Evolutionary conservation across 2,888 invertebrate genomes (phyloP).

Genomic region (Lepidochrysops patricia): DNA sequence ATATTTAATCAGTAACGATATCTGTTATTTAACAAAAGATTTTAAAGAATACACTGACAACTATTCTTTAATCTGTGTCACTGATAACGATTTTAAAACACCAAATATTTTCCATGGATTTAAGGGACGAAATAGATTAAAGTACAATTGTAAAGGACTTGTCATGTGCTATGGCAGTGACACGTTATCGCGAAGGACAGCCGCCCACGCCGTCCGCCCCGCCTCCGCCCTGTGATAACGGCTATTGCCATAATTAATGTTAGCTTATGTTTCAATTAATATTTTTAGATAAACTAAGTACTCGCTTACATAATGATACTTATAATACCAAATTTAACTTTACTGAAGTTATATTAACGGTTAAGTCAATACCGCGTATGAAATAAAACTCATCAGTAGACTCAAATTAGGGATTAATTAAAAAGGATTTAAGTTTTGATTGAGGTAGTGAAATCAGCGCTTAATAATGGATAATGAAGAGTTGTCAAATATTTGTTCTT

Average conservation of each 20-base stretch:
- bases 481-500: conserved; percentile 70
- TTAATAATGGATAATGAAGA: conserved; percentile 69
- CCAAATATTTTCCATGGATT: too few species aligned
- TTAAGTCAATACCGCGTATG: too few species aligned
- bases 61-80: too few species aligned
- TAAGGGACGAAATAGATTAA: too few species aligned
- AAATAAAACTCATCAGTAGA: background rate
- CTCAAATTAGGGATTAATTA: background rate
- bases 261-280: background rate
- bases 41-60: background rate
- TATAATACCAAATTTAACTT: background rate
- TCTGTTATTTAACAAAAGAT: too few species aligned
- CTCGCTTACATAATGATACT: background rate
- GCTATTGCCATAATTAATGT: conserved; percentile 32
- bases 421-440: conserved; percentile 14
- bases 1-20: too few species aligned
- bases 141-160: conserved; percentile 27
- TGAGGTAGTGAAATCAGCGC: conserved; percentile 39
- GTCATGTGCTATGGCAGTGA: conserved; percentile 42
- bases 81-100: too few species aligned
- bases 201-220: conserved; percentile 57
- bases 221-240: conserved; percentile 39
- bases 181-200: conserved; percentile 58
- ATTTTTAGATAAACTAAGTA: background rate
- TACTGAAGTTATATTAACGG: too few species aligned